Conservation (phyloP, 2,888 invertebrate species). For the Hanleya hanleyi region DNA sequence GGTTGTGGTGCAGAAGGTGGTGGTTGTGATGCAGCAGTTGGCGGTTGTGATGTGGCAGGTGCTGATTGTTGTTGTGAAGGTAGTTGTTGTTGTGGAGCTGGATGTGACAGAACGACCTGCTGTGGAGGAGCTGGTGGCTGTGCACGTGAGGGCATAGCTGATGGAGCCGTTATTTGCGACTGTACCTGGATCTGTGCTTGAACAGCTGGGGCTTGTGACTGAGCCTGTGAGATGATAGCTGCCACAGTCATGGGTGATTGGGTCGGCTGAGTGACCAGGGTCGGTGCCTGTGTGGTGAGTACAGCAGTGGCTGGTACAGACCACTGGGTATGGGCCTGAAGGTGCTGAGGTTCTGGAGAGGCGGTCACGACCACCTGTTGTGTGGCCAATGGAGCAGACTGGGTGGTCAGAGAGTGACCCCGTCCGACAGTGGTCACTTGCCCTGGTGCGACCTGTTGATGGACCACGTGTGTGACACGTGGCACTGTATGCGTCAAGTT, state of each 20-base stretch:
- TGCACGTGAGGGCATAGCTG: background rate
- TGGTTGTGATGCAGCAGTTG: background rate
- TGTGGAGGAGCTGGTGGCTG: constrained; percentile 11
- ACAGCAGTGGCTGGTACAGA: constrained; percentile 26
- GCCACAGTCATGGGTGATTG: no score
- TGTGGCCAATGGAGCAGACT: background rate
- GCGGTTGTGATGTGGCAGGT: background rate
- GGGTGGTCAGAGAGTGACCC: background rate
- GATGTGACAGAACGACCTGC: background rate
- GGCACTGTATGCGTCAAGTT: constrained; percentile 34
- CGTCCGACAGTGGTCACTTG: background rate
- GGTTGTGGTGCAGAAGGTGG: background rate
- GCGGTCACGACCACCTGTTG: constrained; percentile 25
- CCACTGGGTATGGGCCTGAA: constrained; percentile 41
- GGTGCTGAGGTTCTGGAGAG: constrained; percentile 18
- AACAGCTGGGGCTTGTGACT: no score
- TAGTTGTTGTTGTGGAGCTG: background rate
- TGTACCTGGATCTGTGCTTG: no score
- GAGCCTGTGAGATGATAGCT: no score
- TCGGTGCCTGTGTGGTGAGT: constrained; percentile 29
- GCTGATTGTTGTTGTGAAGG: no score
- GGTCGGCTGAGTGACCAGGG: constrained; percentile 1
- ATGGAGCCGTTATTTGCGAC: background rate
- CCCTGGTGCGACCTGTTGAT: constrained; percentile 6
- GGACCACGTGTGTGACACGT: constrained; percentile 8